These are phyloP conservation scores for Myrmophylax atrothorax DNA, from an alignment of 2,113 vertebrate genomes.

Conservation along the genomic window DNA sequence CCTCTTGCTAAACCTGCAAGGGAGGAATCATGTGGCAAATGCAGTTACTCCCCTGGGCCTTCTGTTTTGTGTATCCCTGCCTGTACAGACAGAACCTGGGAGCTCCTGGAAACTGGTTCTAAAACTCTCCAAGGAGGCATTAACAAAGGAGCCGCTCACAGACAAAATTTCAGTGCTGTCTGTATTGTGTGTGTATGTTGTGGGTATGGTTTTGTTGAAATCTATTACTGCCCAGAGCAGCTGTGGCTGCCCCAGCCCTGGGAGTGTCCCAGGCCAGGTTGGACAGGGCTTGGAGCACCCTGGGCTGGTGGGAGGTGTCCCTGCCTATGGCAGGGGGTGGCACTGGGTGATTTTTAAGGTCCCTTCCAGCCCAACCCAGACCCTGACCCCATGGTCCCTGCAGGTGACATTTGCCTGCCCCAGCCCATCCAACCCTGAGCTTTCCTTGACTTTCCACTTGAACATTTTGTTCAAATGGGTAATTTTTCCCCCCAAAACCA, in stretches of 20 bases:
- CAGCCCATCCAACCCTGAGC: not conserved
- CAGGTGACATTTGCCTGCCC: not conserved
- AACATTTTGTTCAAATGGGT: not conserved
- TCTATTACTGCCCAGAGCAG: too few species aligned
- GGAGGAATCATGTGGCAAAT: accelerated
- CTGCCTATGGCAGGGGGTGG: not conserved
- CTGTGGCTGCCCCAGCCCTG: too few species aligned
- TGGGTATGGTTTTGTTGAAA: not conserved
- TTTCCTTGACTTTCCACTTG: not conserved
- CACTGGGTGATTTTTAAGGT: not conserved
- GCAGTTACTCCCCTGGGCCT: not conserved
- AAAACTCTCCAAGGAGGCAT: not conserved
- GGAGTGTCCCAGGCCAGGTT: too few species aligned
- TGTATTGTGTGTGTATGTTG: not conserved
- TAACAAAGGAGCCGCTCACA: not conserved
- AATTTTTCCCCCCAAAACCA: accelerated
- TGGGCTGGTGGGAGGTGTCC: not conserved
- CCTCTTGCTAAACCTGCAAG: not conserved
- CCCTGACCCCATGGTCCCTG: not conserved
- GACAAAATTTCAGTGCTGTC: not conserved
- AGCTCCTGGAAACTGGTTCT: not conserved
- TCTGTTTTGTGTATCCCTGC: not conserved
- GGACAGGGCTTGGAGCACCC: too few species aligned
- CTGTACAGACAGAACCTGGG: not conserved
- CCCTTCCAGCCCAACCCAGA: not conserved